Conservation (phyloP, 2,888 invertebrate genomes). For the Cyclophora punctaria region DNA sequence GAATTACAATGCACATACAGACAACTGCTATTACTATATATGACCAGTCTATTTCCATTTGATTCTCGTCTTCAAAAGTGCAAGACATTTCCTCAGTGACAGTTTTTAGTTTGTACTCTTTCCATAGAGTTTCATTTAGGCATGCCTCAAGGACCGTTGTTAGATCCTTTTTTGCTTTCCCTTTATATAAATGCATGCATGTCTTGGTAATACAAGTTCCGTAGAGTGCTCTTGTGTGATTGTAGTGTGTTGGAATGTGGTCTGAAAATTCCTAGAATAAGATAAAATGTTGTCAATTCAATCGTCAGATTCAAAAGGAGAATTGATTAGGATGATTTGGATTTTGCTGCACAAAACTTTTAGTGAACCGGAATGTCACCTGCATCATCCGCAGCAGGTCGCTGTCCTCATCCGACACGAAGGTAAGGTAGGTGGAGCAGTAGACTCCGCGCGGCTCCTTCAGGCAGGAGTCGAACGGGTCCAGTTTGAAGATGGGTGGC, state of each 20-base stretch:
- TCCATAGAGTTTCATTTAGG: constrained; percentile 43
- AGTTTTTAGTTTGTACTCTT: constrained; percentile 37
- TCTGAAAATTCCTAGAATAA: constrained; percentile 49
- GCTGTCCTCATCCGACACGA: constrained; percentile 20
- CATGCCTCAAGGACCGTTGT: constrained; percentile 42
- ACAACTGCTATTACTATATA: constrained; percentile 35
- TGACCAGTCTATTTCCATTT: constrained; percentile 25
- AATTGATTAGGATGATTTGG: too few relatives aligned
- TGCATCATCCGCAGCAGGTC: constrained; percentile 22
- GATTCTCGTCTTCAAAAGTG: constrained; percentile 27
- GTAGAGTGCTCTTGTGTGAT: constrained; percentile 53
- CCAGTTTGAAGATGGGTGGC: constrained; percentile 23
- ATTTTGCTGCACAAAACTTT: too few relatives aligned
- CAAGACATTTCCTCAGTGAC: constrained; percentile 40
- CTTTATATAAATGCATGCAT: constrained; percentile 28
- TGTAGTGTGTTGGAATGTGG: constrained; percentile 44
- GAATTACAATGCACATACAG: constrained; percentile 26
- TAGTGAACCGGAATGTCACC: constrained; percentile 9
- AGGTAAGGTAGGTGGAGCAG: constrained; percentile 20
- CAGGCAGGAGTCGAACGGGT: constrained; percentile 25
- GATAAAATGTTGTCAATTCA: too few relatives aligned
- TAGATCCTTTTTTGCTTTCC: constrained; percentile 24
- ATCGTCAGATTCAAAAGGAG: too few relatives aligned
- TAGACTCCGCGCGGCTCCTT: constrained; percentile 18
- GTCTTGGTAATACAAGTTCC: constrained; percentile 44